Percentiles rank a stretch among this genome's conserved stretches.
phyloP scores from a whole-genome alignment of 1,140 invertebrate genomes.

The Neoseiulus cucumeris region DNA sequence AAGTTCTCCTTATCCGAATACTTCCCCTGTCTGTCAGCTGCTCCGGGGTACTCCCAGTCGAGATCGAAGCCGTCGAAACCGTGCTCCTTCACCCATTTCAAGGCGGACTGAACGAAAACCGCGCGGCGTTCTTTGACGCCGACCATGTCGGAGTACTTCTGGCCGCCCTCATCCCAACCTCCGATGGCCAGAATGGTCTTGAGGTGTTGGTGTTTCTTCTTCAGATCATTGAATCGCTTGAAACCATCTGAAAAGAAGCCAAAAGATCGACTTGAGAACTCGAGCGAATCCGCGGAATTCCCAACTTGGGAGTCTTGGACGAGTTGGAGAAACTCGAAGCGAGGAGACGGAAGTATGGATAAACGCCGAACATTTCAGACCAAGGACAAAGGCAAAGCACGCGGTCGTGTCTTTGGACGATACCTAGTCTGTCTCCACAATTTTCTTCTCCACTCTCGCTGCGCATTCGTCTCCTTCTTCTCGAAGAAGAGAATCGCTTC shows the following conservation, averaged over 20 bases:
- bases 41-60: conserved; percentile 30
- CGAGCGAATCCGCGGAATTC: not conserved
- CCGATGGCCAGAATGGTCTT: conserved; percentile 13
- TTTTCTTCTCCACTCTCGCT: too few relatives aligned
- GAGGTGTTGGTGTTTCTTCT: not conserved
- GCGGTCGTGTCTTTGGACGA: too few relatives aligned
- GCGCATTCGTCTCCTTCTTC: too few relatives aligned
- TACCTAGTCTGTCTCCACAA: too few relatives aligned
- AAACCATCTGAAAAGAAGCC: conserved; percentile 12
- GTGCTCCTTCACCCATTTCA: conserved; percentile 13
- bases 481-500: too few relatives aligned
- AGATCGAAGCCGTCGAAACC: conserved; percentile 15
- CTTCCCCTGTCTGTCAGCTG: conserved; percentile 53
- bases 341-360: too few relatives aligned
- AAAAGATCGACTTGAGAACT: not conserved
- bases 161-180: conserved; percentile 66
- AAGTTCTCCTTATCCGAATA: conserved; percentile 52
- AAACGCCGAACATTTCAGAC: too few relatives aligned
- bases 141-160: conserved; percentile 60
- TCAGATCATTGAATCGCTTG: conserved; percentile 10
- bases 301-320: too few relatives aligned
- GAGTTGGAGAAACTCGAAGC: too few relatives aligned
- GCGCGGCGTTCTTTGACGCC: conserved; percentile 25
- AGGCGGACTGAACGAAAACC: conserved; percentile 4
- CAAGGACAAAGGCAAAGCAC: too few relatives aligned